phyloP scores from a whole-genome alignment of 2,888 invertebrate genomes.

The Antheraea yamamai region DNA sequence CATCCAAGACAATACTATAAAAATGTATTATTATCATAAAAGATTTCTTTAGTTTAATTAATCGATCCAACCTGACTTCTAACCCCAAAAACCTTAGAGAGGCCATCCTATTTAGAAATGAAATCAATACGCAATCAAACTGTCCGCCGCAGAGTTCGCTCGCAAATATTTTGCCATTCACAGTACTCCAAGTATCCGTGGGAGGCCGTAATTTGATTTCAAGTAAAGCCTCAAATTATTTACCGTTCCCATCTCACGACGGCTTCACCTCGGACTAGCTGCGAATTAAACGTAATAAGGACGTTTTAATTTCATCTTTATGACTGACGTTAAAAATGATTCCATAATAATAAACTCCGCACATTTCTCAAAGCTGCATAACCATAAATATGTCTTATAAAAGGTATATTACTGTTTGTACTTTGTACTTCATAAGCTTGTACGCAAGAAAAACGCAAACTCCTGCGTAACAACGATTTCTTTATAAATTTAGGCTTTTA shows the following conservation, averaged over 20 bases:
- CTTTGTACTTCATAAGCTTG: background rate
- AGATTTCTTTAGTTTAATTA: constrained; percentile 32
- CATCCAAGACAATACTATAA: no score
- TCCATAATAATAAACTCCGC: background rate
- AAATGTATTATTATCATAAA: no score
- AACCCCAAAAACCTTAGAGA: constrained; percentile 26
- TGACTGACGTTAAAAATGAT: background rate
- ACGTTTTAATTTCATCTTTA: constrained; percentile 9
- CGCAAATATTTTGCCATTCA: constrained; percentile 57
- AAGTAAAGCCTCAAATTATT: constrained; percentile 28
- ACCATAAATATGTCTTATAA: background rate
- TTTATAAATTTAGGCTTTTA: background rate
- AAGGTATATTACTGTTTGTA: background rate
- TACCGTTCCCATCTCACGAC: constrained; percentile 12
- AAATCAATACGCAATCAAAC: constrained; percentile 64
- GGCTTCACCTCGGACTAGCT: constrained; percentile 9
- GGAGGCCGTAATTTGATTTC: constrained; percentile 31
- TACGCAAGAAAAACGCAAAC: background rate
- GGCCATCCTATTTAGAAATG: constrained; percentile 34
- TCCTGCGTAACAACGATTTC: background rate
- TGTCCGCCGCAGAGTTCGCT: constrained; percentile 53
- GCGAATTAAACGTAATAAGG: constrained; percentile 8
- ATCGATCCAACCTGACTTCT: constrained; percentile 19
- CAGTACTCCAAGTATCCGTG: constrained; percentile 40
- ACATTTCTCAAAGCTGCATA: background rate